phyloP scores from a whole-genome alignment of 2,888 invertebrate genomes.

The Chorisops tibialis region DNA sequence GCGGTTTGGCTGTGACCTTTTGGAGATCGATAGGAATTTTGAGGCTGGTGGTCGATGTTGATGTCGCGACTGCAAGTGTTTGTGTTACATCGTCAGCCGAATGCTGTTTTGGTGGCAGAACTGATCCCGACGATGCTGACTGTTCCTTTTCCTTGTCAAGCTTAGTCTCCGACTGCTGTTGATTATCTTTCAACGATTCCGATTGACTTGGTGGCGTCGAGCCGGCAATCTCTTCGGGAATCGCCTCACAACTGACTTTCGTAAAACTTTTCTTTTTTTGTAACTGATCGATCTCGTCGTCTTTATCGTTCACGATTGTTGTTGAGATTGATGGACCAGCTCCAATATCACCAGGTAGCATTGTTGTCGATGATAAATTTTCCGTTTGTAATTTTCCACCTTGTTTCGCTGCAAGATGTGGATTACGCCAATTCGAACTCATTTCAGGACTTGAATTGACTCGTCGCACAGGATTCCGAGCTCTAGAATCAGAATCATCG shows the following conservation, averaged over 20 bases:
- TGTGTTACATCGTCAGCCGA: constrained; percentile 50
- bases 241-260: constrained; percentile 84
- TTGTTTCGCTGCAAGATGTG: constrained; percentile 54
- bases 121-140: constrained; percentile 13
- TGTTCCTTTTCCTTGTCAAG: constrained; percentile 27
- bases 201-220: constrained; percentile 67
- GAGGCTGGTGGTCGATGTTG: constrained; percentile 43
- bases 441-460: constrained; percentile 92
- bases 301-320: constrained; percentile 35
- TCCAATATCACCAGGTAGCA: constrained; percentile 40
- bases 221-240: constrained; percentile 79
- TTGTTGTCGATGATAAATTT: constrained; percentile 34
- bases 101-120: constrained; percentile 49
- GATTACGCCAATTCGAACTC: constrained; percentile 81
- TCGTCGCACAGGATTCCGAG: constrained; percentile 78
- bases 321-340: constrained; percentile 34
- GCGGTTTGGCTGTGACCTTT: constrained; percentile 57
- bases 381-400: constrained; percentile 45
- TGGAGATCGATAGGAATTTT: constrained; percentile 41
- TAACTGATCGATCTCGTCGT: constrained; percentile 38
- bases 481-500: constrained; percentile 54
- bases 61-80: constrained; percentile 42
- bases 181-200: constrained; percentile 41
- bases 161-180: constrained; percentile 14
- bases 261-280: constrained; percentile 60